Evolutionary conservation across 2,888 invertebrate genomes (phyloP).

Genomic region (Hyles lineata): DNA sequence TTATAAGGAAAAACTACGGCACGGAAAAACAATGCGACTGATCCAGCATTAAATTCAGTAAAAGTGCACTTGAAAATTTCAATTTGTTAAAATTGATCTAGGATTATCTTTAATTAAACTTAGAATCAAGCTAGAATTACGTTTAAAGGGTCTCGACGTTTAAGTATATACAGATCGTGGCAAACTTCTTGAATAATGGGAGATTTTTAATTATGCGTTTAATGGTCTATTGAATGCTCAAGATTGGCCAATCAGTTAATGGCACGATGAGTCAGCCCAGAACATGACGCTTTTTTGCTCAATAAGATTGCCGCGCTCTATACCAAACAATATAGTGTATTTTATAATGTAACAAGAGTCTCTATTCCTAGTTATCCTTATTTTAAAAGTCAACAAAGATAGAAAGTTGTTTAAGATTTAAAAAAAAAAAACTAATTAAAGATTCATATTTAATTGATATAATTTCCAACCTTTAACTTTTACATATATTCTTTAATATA

Average conservation of each 20-base stretch:
- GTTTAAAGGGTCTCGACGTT: background rate
- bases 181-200: too few species aligned
- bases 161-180: too few species aligned
- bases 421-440: background rate
- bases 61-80: background rate
- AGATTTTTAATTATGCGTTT: too few species aligned
- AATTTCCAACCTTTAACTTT: too few species aligned
- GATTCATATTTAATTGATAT: background rate
- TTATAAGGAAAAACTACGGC: background rate
- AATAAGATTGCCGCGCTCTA: background rate
- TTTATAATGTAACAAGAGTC: constrained; percentile 6
- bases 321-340: background rate
- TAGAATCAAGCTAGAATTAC: background rate
- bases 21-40: background rate
- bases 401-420: background rate
- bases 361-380: background rate
- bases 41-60: background rate
- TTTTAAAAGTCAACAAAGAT: background rate
- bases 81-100: background rate
- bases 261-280: too few species aligned
- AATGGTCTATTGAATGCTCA: too few species aligned
- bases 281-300: too few species aligned
- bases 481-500: too few species aligned
- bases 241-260: too few species aligned
- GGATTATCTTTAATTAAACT: background rate